Percentiles rank a stretch among this genome's conserved stretches.
Evolutionary conservation across 2,113 vertebrate genomes (phyloP).

Genomic region (Rhinogobius similis): DNA sequence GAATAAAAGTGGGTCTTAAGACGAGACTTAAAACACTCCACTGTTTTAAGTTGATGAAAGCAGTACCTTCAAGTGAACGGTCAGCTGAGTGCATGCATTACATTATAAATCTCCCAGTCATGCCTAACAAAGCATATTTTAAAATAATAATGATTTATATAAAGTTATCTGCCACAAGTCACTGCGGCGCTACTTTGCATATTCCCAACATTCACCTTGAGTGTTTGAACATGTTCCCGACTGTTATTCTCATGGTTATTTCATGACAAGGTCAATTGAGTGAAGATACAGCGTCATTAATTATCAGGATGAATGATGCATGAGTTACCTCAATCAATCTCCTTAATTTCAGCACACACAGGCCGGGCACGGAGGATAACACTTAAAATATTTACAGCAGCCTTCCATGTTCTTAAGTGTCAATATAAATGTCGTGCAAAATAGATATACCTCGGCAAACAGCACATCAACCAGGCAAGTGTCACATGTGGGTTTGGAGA

Average conservation of each 20-base stretch:
- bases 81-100: no score
- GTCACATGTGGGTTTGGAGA: background rate
- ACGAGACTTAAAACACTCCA: no score
- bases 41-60: no score
- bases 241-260: slow-evolving; percentile 35
- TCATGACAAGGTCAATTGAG: slow-evolving; percentile 48
- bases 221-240: slow-evolving; percentile 17
- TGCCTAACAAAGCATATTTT: no score
- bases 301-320: slow-evolving; percentile 58
- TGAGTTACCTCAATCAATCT: slow-evolving; percentile 43
- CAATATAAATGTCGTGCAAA: background rate
- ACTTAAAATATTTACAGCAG: background rate
- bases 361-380: background rate
- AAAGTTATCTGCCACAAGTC: background rate
- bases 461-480: background rate
- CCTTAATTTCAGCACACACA: slow-evolving; percentile 37
- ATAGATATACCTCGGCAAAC: background rate
- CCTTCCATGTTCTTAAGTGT: background rate
- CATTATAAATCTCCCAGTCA: no score
- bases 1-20: no score
- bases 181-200: background rate
- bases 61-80: no score
- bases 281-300: slow-evolving; percentile 40
- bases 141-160: no score
- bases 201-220: slow-evolving; percentile 30